These are phyloP conservation scores for Salarias fasciatus DNA, from an alignment of 2,797 vertebrate species.

Conservation along the genomic window DNA sequence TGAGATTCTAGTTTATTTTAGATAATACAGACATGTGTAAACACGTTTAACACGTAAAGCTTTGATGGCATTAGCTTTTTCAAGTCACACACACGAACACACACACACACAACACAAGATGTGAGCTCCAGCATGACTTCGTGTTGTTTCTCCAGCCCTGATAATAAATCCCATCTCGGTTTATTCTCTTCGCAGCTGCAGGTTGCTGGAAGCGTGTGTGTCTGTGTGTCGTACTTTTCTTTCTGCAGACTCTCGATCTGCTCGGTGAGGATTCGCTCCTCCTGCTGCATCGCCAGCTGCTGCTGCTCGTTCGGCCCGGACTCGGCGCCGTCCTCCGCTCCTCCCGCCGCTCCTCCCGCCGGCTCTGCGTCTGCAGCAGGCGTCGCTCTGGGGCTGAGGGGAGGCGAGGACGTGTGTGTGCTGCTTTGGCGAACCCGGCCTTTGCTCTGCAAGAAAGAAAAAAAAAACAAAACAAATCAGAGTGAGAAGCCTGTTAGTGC, in stretches of 20 bases:
- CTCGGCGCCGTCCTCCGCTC: conserved; percentile 76
- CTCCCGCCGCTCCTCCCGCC: conserved; percentile 57
- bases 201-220: not conserved
- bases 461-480: not conserved
- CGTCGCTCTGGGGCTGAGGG: conserved; percentile 80
- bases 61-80: too few species aligned
- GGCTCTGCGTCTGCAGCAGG: conserved; percentile 78
- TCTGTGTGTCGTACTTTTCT: conserved; percentile 84
- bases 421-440: conserved; percentile 78
- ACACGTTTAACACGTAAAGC: too few species aligned
- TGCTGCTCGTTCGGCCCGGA: conserved; percentile 86
- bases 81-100: too few species aligned
- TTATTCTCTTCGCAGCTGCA: not conserved
- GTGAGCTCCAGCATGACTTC: too few species aligned
- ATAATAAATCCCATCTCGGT: too few species aligned
- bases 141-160: too few species aligned
- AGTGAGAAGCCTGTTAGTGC: not conserved
- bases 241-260: conserved; percentile 96
- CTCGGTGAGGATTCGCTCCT: conserved; percentile 90
- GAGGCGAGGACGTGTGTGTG: conserved; percentile 83
- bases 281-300: conserved; percentile 92
- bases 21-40: too few species aligned
- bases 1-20: too few species aligned
- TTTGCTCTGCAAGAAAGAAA: conserved; percentile 83
- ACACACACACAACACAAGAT: too few species aligned